These are phyloP conservation scores for Spicauda simplicius DNA, from an alignment of 2,888 invertebrate species.

Conservation along the genomic window DNA sequence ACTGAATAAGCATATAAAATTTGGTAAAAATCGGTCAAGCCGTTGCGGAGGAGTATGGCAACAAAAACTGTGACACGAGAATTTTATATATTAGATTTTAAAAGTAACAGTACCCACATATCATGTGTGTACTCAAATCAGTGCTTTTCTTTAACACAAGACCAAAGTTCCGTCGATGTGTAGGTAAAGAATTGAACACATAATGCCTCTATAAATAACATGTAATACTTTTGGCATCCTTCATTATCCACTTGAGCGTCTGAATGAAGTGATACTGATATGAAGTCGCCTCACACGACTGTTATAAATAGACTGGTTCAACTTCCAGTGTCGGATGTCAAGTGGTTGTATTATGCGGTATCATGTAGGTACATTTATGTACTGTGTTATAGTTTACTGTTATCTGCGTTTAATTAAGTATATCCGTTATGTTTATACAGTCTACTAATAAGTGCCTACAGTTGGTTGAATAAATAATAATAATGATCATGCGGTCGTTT, in stretches of 20 bases:
- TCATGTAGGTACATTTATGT: slow-evolving; percentile 10
- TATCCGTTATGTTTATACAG: background rate
- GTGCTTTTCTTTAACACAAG: background rate
- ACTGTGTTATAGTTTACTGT: slow-evolving; percentile 1
- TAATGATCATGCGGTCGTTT: too few species aligned
- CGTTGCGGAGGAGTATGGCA: too few species aligned
- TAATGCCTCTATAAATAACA: slow-evolving; percentile 19
- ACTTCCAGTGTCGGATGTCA: slow-evolving; percentile 26
- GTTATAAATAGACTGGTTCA: slow-evolving; percentile 32
- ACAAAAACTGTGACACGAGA: too few species aligned
- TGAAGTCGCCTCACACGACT: slow-evolving; percentile 15
- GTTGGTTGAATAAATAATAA: background rate
- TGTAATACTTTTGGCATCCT: slow-evolving; percentile 29
- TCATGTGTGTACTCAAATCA: too few species aligned
- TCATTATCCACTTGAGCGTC: slow-evolving; percentile 32
- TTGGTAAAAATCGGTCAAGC: too few species aligned
- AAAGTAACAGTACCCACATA: too few species aligned
- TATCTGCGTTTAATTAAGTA: slow-evolving; percentile 5
- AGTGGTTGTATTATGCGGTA: slow-evolving; percentile 26
- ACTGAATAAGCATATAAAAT: too few species aligned
- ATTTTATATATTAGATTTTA: too few species aligned
- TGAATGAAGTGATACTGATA: slow-evolving; percentile 33
- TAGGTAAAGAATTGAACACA: background rate
- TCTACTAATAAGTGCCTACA: background rate
- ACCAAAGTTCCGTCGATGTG: background rate